Conservation (phyloP, 2,888 invertebrate species). For the Tigriopus californicus region DNA sequence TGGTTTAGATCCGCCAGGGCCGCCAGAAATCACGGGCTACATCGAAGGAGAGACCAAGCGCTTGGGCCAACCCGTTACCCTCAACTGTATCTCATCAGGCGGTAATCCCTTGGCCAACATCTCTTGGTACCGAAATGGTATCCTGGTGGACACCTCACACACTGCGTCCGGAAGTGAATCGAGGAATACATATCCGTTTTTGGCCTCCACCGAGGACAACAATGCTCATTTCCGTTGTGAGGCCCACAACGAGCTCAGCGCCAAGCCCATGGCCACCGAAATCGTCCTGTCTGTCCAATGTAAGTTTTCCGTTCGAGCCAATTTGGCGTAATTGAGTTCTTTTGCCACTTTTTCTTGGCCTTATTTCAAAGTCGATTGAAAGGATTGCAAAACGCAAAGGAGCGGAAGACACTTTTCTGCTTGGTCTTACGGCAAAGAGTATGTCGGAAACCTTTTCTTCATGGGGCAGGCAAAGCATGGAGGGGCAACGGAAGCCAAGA, state of each 20-base stretch:
- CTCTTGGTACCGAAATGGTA: conserved; percentile 83
- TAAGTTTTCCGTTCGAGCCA: conserved; percentile 38
- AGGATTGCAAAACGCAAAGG: too few relatives aligned
- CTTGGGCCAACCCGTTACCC: conserved; percentile 68
- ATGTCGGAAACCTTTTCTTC: too few relatives aligned
- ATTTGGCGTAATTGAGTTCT: too few relatives aligned
- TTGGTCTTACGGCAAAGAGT: too few relatives aligned
- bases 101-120: conserved; percentile 93
- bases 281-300: conserved; percentile 74
- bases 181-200: conserved; percentile 72
- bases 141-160: conserved; percentile 66
- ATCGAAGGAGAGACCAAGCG: conserved; percentile 67
- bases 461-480: too few relatives aligned
- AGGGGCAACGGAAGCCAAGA: too few relatives aligned
- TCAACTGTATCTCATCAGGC: conserved; percentile 75
- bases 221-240: conserved; percentile 83
- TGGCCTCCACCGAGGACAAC: conserved; percentile 75
- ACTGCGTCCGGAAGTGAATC: conserved; percentile 60
- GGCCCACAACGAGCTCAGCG: conserved; percentile 73
- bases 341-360: too few relatives aligned
- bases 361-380: too few relatives aligned
- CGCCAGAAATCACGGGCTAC: conserved; percentile 82
- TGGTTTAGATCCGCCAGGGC: conserved; percentile 63
- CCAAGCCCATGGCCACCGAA: conserved; percentile 59
- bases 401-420: too few relatives aligned